Evolutionary conservation across 2,113 vertebrate species (phyloP).

Genomic region (Leptobrachium ailaonicum): DNA sequence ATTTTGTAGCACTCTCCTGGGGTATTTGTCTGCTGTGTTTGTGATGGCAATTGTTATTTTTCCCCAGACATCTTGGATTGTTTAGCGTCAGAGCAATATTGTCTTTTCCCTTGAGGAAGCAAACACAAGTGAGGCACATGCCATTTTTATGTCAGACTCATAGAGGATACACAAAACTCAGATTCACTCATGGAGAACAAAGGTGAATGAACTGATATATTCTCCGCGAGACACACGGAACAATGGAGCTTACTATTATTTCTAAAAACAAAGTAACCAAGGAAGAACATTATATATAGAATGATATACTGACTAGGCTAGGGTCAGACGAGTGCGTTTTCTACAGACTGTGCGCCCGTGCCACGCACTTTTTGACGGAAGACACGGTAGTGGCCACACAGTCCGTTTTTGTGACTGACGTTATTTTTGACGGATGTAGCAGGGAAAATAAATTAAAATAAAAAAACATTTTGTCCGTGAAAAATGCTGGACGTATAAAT

Average conservation of each 20-base stretch:
- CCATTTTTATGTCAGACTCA: too few species aligned
- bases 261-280: background rate
- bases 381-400: too few species aligned
- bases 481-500: too few species aligned
- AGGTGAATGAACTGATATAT: background rate
- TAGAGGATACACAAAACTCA: background rate
- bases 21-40: conserved; percentile 11
- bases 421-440: too few species aligned
- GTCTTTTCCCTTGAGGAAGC: conserved; percentile 8
- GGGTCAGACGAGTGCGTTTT: too few species aligned
- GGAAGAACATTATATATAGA: too few species aligned
- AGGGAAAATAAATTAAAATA: too few species aligned
- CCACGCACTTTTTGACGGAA: too few species aligned
- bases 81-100: background rate
- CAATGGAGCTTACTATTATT: background rate
- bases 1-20: conserved; percentile 11
- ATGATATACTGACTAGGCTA: too few species aligned
- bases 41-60: background rate
- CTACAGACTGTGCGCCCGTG: too few species aligned
- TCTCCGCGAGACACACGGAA: background rate
- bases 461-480: too few species aligned
- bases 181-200: background rate
- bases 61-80: conserved; percentile 15
- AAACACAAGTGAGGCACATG: conserved; percentile 28
- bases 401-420: too few species aligned